Conservation (phyloP, 2,797 vertebrate genomes). For the Eremophila alpestris region DNA sequence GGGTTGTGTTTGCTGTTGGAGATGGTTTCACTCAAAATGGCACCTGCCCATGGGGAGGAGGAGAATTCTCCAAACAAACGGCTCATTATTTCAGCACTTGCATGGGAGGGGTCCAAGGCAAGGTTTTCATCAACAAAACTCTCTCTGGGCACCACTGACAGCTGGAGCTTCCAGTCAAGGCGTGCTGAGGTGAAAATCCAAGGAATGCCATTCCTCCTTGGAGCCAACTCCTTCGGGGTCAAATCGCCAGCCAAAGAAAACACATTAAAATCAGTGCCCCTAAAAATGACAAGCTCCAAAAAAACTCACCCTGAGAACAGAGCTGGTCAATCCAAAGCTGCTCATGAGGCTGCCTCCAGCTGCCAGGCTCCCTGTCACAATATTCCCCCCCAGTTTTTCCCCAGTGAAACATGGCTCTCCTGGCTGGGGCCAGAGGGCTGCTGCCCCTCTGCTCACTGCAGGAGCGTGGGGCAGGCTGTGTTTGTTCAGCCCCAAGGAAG, state of each 20-base stretch:
- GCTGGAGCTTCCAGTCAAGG: neutral
- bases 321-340: neutral
- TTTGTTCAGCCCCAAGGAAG: neutral
- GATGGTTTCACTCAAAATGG: slow-evolving; percentile 3
- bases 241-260: slow-evolving; percentile 34
- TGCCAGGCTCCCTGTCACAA: slow-evolving; percentile 9
- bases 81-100: neutral
- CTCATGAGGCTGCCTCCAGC: neutral
- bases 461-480: neutral
- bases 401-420: neutral
- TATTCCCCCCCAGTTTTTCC: neutral
- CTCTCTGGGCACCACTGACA: neutral
- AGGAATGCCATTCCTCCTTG: neutral
- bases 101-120: neutral
- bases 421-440: neutral
- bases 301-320: neutral
- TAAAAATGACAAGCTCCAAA: neutral
- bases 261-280: slow-evolving; percentile 19
- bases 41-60: neutral
- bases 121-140: neutral
- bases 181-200: slow-evolving; percentile 18
- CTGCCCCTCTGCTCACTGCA: neutral
- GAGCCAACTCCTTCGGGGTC: neutral
- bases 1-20: neutral
- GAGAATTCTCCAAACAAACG: neutral